These are phyloP conservation scores for Drosophila subobscura DNA, from an alignment of 1,140 invertebrate genomes.

Conservation along the genomic window DNA sequence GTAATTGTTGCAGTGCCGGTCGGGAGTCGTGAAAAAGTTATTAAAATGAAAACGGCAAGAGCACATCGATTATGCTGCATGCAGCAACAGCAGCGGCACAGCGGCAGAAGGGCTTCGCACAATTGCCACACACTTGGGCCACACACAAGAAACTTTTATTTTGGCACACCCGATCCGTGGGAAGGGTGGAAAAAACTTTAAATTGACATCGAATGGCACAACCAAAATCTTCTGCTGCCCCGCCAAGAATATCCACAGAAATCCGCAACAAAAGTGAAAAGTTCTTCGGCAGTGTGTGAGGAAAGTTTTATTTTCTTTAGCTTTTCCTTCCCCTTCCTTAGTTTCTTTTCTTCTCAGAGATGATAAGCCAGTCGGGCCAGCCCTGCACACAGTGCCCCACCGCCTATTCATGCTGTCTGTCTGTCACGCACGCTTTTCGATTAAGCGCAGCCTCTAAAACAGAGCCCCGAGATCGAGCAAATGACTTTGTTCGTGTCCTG, in stretches of 20 bases:
- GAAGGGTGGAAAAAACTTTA: slow-evolving; percentile 60
- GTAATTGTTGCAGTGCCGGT: slow-evolving; percentile 73
- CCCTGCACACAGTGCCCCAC: neutral
- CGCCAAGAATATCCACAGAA: slow-evolving; percentile 8
- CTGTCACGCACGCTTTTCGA: slow-evolving; percentile 48
- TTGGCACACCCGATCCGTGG: slow-evolving; percentile 12
- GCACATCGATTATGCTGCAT: slow-evolving; percentile 73
- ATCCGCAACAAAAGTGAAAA: slow-evolving; percentile 74
- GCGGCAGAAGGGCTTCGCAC: slow-evolving; percentile 16
- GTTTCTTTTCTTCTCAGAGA: slow-evolving; percentile 40
- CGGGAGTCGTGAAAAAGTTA: slow-evolving; percentile 55
- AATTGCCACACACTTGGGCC: slow-evolving; percentile 52
- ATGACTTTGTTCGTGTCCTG: neutral
- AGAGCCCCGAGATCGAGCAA: slow-evolving; percentile 10
- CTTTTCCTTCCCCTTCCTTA: slow-evolving; percentile 36
- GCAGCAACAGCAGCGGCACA: slow-evolving; percentile 21
- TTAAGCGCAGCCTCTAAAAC: slow-evolving; percentile 28
- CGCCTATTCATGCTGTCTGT: neutral
- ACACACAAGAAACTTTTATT: slow-evolving; percentile 65
- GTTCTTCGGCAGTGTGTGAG: slow-evolving; percentile 34
- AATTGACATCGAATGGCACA: slow-evolving; percentile 78
- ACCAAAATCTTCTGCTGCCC: slow-evolving; percentile 32
- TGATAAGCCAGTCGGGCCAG: slow-evolving; percentile 41
- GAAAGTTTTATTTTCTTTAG: slow-evolving; percentile 15
- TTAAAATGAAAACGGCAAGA: slow-evolving; percentile 77